Percentiles rank a stretch among this genome's conserved stretches.
Evolutionary conservation across 2,113 vertebrate species (phyloP).

Genomic region (Sakesphorus luctuosus): DNA sequence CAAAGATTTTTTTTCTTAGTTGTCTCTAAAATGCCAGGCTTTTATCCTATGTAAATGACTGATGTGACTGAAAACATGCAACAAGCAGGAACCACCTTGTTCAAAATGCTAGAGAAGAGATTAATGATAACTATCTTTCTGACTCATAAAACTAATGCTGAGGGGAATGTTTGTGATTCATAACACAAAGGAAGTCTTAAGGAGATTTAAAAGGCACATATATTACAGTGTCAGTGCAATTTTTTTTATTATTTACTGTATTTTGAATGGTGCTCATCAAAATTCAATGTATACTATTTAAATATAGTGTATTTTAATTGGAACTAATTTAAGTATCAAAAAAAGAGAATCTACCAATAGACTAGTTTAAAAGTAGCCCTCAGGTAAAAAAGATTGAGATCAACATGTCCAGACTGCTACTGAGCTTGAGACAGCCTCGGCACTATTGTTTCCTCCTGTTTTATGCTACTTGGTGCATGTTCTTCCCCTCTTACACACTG

Average conservation of each 20-base stretch:
- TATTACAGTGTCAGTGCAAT: neutral
- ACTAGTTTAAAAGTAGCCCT: conserved; percentile 7
- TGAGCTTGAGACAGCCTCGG: neutral
- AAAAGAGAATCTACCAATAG: neutral
- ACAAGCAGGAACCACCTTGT: conserved; percentile 43
- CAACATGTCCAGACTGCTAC: neutral
- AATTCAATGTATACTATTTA: neutral
- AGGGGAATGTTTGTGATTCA: conserved; percentile 39
- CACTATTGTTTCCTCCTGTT: neutral
- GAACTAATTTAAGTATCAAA: conserved; percentile 14
- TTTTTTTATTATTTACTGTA: neutral
- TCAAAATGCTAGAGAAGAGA: conserved; percentile 34
- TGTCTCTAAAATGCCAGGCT: neutral
- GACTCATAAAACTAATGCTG: conserved; percentile 40
- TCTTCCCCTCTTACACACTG: neutral
- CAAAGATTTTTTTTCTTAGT: neutral
- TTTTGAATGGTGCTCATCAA: neutral
- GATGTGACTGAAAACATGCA: conserved; percentile 37
- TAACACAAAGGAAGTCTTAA: neutral
- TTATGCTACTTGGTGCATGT: neutral
- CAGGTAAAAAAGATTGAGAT: neutral
- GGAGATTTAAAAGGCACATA: neutral
- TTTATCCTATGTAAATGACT: neutral
- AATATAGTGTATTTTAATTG: conserved; percentile 1
- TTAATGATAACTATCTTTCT: conserved; percentile 45